Base-by-base conservation (phyloP, 2,888 invertebrate species). In the Drosophila mayaguana region DNA sequence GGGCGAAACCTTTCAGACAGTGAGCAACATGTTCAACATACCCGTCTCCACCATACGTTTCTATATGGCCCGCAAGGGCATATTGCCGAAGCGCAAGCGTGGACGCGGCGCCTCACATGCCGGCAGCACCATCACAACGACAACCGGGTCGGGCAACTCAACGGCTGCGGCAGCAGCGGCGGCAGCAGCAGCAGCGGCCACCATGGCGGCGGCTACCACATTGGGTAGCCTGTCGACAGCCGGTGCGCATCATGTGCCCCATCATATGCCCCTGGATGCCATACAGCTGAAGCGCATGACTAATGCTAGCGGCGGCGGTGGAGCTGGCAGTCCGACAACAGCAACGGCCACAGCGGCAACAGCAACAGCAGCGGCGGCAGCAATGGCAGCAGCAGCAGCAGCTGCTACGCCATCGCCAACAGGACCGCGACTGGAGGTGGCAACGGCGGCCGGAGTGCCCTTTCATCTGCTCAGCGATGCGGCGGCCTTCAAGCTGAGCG, bases 1-100 rank as follows among this genome's bases (percentile, higher is more conserved):
- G 63, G 97, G 97, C 1, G 96, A 96, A 93, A 97, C 97, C 86
- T 97, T 97, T 94, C 97, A 97, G 93, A 96, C 96, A 2, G 97
- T 97, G 36, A 97, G 96, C 67, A 96, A 97, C 89, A 96, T 96
- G 94, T 97, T 96, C 93, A 96, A 96, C 92, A 97, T 97, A 93
- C 97, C 97, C 68, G 97, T 97, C 78, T 97, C 97, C 36, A 97
- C 97, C 43, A 96, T 97, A 92, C 94, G 96, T 55, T 97, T 97
- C 92, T 97, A 96, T 93, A 97, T 97, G 97, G 97, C 97, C 18
- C 94, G 97, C 73, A 96, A 96, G 91, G 97, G 97, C 3, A 97
- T 97, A 61, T 92, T 97, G 73, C 97, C 97, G 46, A 94, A 95
- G 83, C 95, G 97, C 76, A 95, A 97, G 85, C 94, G 97, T 16